phyloP scores from a whole-genome alignment of 2,888 invertebrate species.

The Neoaliturus tenellus region DNA sequence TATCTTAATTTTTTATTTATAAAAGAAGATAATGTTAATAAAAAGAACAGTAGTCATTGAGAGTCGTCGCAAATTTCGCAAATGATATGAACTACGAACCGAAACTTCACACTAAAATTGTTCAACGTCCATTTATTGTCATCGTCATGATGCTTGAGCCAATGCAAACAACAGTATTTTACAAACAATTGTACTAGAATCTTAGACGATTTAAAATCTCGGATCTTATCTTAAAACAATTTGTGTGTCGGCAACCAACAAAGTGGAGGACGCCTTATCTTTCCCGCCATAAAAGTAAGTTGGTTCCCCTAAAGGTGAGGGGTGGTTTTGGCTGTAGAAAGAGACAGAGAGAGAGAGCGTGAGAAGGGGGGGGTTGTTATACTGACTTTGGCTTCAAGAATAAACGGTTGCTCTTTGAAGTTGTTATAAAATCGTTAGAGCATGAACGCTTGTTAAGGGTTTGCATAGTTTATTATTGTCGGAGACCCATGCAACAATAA shows the following conservation, averaged over 20 bases:
- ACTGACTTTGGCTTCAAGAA: neutral
- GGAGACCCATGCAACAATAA: too few species aligned
- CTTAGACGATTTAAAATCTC: neutral
- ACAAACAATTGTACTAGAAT: neutral
- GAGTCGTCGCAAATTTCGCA: too few species aligned
- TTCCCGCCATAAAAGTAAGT: neutral
- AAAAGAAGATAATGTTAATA: too few species aligned
- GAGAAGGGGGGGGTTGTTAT: neutral
- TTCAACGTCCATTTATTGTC: too few species aligned
- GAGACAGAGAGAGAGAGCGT: neutral
- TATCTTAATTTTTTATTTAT: too few species aligned
- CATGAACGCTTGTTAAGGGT: neutral
- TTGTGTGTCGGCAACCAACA: neutral
- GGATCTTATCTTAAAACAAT: neutral
- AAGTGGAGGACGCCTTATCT: neutral
- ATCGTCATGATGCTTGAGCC: too few species aligned
- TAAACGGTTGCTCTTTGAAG: neutral
- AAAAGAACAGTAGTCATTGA: too few species aligned
- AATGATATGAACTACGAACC: too few species aligned
- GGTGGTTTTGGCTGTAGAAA: neutral
- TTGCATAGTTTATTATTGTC: neutral
- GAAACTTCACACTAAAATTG: too few species aligned
- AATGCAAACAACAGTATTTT: too few species aligned
- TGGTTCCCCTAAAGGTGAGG: neutral
- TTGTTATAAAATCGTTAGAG: neutral